phyloP scores from a whole-genome alignment of 2,888 invertebrate species.

The Itoplectis maculator region DNA sequence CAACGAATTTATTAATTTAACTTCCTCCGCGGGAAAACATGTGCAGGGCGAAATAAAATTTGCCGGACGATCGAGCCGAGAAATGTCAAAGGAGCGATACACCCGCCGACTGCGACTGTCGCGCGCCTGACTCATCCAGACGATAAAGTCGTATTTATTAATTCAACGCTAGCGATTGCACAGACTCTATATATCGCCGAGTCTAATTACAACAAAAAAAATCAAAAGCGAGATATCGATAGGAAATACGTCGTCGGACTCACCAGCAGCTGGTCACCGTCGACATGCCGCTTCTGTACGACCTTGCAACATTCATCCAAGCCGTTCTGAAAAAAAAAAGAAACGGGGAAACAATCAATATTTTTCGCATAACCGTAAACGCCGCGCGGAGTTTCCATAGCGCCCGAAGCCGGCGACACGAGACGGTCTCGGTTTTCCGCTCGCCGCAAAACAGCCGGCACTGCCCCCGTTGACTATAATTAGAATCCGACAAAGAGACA shows the following conservation, averaged over 20 bases:
- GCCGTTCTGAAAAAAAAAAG: slow-evolving; percentile 77
- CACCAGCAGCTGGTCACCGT: slow-evolving; percentile 82
- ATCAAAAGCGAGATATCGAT: slow-evolving; percentile 5
- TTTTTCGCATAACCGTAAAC: background rate
- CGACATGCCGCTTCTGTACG: slow-evolving; percentile 79
- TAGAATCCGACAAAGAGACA: slow-evolving; percentile 29
- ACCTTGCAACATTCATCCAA: slow-evolving; percentile 80
- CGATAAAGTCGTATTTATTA: slow-evolving; percentile 16
- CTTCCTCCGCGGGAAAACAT: too few relatives aligned
- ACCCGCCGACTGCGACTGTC: background rate
- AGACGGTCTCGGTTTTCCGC: background rate
- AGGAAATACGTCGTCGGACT: slow-evolving; percentile 67
- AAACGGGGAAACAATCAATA: slow-evolving; percentile 19
- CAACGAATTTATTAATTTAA: too few relatives aligned
- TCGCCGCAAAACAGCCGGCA: background rate
- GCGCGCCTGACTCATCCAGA: slow-evolving; percentile 33
- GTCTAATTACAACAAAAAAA: slow-evolving; percentile 8
- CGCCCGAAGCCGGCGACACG: too few relatives aligned
- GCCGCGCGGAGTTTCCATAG: background rate
- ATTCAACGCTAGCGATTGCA: background rate
- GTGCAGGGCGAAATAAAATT: background rate
- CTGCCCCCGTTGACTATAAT: slow-evolving; percentile 36
- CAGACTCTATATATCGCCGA: background rate
- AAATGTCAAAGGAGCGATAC: background rate
- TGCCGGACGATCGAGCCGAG: background rate